These are phyloP conservation scores for Drosophila saltans DNA, from an alignment of 1,140 invertebrate genomes.

Conservation along the genomic window DNA sequence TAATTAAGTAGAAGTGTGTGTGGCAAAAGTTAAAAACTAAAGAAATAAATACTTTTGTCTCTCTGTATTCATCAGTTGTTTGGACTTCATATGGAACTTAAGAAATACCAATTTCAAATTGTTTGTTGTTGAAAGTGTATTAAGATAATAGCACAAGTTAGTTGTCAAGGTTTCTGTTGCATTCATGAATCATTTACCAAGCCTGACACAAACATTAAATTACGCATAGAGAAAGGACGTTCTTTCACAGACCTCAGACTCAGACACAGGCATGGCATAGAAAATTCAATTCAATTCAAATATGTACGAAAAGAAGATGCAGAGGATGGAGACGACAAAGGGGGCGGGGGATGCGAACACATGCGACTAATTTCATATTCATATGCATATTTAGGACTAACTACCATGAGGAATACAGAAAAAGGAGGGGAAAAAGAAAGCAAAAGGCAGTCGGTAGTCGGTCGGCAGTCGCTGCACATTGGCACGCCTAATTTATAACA, in stretches of 20 bases:
- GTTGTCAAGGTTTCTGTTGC: conserved; percentile 5
- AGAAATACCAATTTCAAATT: not conserved
- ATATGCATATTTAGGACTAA: conserved; percentile 78
- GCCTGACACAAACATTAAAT: conserved; percentile 67
- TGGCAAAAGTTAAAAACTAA: too few relatives aligned
- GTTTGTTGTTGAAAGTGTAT: not conserved
- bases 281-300: conserved; percentile 72
- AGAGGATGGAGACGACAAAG: conserved; percentile 14
- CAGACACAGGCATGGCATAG: conserved; percentile 38
- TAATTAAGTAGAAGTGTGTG: too few relatives aligned
- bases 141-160: conserved; percentile 6
- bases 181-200: conserved; percentile 70
- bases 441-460: conserved; percentile 39
- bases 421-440: conserved; percentile 15
- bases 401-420: conserved; percentile 34
- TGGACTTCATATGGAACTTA: not conserved
- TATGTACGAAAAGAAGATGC: not conserved
- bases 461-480: conserved; percentile 52
- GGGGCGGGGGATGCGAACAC: conserved; percentile 43
- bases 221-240: conserved; percentile 52
- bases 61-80: not conserved
- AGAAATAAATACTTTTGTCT: too few relatives aligned
- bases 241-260: conserved; percentile 32
- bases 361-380: conserved; percentile 79
- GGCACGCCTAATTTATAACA: conserved; percentile 76